phyloP scores from a whole-genome alignment of 1,140 invertebrate genomes.

The Orchesella cincta region DNA sequence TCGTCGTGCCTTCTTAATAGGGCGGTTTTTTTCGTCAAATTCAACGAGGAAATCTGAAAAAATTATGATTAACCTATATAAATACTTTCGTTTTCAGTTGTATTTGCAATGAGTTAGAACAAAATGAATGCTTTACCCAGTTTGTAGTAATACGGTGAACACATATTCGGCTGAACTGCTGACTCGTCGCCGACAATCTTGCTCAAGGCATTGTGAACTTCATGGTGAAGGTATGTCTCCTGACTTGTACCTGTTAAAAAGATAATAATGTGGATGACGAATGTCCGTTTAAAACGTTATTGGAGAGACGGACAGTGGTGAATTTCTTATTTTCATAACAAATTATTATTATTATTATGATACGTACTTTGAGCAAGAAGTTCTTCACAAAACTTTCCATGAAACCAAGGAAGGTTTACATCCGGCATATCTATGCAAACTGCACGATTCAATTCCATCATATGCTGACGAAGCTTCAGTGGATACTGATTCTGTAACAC shows the following conservation, averaged over 20 bases:
- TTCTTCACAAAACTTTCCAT: constrained; percentile 64
- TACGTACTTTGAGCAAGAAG: constrained; percentile 49
- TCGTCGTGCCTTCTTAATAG: constrained; percentile 55
- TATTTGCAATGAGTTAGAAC: neutral
- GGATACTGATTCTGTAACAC: constrained; percentile 60
- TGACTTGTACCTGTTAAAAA: constrained; percentile 25
- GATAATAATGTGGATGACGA: neutral
- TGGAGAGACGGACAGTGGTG: neutral
- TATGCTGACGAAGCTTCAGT: constrained; percentile 57
- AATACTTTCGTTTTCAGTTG: constrained; percentile 12
- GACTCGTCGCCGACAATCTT: constrained; percentile 42
- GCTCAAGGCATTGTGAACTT: constrained; percentile 39
- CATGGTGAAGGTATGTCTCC: constrained; percentile 42
- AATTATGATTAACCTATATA: neutral
- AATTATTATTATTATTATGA: no score
- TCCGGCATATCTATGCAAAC: constrained; percentile 65
- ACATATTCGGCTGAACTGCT: constrained; percentile 46
- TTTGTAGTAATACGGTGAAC: constrained; percentile 53
- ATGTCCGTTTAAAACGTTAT: constrained; percentile 27
- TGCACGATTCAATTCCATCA: constrained; percentile 66
- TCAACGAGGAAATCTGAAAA: constrained; percentile 51
- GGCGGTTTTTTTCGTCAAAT: constrained; percentile 49
- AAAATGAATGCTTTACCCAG: constrained; percentile 49
- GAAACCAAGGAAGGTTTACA: constrained; percentile 66
- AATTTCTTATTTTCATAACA: neutral